Evolutionary conservation across 2,888 invertebrate genomes (phyloP).

Genomic region (Psylliodes chrysocephalus): DNA sequence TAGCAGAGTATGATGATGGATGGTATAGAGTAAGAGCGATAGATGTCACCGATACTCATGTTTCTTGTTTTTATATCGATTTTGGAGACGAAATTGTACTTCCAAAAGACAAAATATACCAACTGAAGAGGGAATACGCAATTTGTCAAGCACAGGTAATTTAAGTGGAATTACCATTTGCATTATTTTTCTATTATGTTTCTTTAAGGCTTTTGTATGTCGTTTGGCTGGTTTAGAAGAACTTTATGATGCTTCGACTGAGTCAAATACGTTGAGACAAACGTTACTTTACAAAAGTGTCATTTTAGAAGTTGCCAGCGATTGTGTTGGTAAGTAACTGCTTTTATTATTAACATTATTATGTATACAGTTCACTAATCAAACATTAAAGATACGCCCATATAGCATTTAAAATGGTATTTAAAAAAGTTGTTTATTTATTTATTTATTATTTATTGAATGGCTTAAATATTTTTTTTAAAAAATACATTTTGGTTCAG

Average conservation of each 20-base stretch:
- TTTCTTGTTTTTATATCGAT: constrained; percentile 77
- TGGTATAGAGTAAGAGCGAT: constrained; percentile 66
- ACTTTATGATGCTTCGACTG: constrained; percentile 60
- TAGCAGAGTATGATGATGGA: constrained; percentile 59
- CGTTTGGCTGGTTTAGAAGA: constrained; percentile 78
- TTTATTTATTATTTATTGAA: too few species aligned
- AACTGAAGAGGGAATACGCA: constrained; percentile 73
- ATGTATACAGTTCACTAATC: too few species aligned
- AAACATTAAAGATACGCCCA: too few species aligned
- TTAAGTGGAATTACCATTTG: not conserved
- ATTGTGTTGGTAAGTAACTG: constrained; percentile 58
- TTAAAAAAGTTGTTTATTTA: too few species aligned
- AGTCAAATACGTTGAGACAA: constrained; percentile 61
- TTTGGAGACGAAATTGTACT: constrained; percentile 76
- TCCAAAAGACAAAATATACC: constrained; percentile 67
- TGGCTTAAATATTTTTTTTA: too few species aligned
- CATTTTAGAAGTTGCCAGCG: constrained; percentile 62
- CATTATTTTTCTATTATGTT: not conserved
- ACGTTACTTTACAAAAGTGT: constrained; percentile 66
- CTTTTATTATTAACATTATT: not conserved
- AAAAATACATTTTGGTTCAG: too few species aligned
- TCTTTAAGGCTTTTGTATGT: constrained; percentile 72
- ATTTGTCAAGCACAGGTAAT: constrained; percentile 75
- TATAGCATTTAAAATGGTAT: too few species aligned
- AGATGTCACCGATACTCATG: constrained; percentile 50